phyloP scores from a whole-genome alignment of 2,888 invertebrate genomes.

The Scaptomyza tumidula region DNA sequence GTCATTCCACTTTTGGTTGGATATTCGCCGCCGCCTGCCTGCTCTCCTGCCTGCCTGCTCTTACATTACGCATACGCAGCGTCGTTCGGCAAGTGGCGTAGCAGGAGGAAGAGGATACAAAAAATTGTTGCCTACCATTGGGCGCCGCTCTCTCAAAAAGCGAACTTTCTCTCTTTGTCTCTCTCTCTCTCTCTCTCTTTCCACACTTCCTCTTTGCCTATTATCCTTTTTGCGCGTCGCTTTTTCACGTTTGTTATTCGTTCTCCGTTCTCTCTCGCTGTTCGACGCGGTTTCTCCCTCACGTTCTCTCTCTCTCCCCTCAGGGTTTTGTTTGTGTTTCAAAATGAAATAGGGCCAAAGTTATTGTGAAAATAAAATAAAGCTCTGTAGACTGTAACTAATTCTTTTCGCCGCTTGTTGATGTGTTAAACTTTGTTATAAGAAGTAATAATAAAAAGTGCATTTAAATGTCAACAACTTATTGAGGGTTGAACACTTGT shows the following conservation, averaged over 20 bases:
- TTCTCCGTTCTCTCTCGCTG: not conserved
- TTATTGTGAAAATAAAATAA: slow-evolving; percentile 19
- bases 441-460: slow-evolving; percentile 5
- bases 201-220: not conserved
- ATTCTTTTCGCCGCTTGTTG: slow-evolving; percentile 34
- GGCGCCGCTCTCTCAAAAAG: slow-evolving; percentile 39
- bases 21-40: slow-evolving; percentile 41
- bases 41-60: slow-evolving; percentile 25
- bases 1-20: slow-evolving; percentile 58
- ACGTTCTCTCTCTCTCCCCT: slow-evolving; percentile 1
- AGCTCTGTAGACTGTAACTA: slow-evolving; percentile 58
- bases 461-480: slow-evolving; percentile 19
- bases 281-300: slow-evolving; percentile 4
- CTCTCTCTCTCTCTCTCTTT: slow-evolving; percentile 11
- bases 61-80: slow-evolving; percentile 73
- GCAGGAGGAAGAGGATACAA: slow-evolving; percentile 15
- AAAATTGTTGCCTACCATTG: slow-evolving; percentile 64
- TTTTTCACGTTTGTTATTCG: slow-evolving; percentile 1
- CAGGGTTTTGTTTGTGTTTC: slow-evolving; percentile 37
- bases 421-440: slow-evolving; percentile 4
- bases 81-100: slow-evolving; percentile 21
- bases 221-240: slow-evolving; percentile 5
- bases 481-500: not conserved
- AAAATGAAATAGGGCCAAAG: slow-evolving; percentile 5
- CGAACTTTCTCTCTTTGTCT: not conserved